Base-by-base conservation (phyloP, 2,797 vertebrate genomes). In the Phataginus tricuspis region DNA sequence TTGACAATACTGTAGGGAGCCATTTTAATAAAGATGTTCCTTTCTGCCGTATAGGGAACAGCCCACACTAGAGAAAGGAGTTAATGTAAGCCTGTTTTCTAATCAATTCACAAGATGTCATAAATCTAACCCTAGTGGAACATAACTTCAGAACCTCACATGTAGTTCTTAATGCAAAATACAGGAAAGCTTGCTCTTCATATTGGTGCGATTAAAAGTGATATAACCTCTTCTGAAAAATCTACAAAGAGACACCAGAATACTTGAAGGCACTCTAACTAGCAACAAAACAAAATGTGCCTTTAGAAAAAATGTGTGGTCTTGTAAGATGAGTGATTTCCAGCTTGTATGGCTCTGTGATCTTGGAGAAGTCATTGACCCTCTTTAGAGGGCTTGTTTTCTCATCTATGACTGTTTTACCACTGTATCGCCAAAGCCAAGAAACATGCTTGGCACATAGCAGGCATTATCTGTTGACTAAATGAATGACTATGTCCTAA, bases 21-120 rank as follows among this genome's bases (percentile, higher is more conserved):
- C 31, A 87, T 82, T 77, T 95, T 80, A 94, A 85, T 84, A 93
- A 94, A 97, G 42, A 75, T 10, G 12, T 51, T 83, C 68, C 61
- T 59, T n/a, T 92, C 23, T n/a, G 31, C 66, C 69, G 34, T 90
- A 90, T 1, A 74, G 77, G 42, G 19, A 94, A 90, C 3, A 71
- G 78, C 49, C 78, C 42, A 49, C 11, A 25, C 61, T 95, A 59
- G 57, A 95, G 37, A 88, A 92, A 72, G 57, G 42, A 34, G 61
- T 75, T 93, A 72, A 80, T 34, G 29, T 34, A 92, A 88, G 25
- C 5, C 61, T 78, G 39, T 49, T 84, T 93, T 51, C 75, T 72
- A 29, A 91, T 77, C 66, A 72, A 55, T 69, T 96, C 49, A 85
- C 34, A 86, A 78, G 78, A 90, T 37, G 25, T n/a, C 51, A 34